Conservation (phyloP, 2,888 invertebrate genomes). For the Elegia similella region DNA sequence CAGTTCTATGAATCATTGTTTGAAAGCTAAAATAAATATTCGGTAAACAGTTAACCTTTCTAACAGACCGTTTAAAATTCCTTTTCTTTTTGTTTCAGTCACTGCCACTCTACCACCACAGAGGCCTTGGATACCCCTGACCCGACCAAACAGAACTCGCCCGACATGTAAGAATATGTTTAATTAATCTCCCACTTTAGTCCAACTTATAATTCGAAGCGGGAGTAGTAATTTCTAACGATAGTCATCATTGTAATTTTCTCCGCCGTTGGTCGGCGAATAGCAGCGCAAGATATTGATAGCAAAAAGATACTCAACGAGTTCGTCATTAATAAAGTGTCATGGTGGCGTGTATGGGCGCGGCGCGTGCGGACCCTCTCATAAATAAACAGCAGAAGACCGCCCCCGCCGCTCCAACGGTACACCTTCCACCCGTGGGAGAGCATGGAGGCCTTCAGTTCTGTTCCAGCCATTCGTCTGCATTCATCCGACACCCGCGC, state of each 20-base stretch:
- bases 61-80: constrained; percentile 19
- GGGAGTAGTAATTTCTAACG: constrained; percentile 11
- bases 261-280: constrained; percentile 30
- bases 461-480: not conserved
- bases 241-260: constrained; percentile 8
- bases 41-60: not conserved
- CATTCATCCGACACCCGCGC: constrained; percentile 16
- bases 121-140: constrained; percentile 96
- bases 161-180: constrained; percentile 91
- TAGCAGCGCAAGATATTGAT: constrained; percentile 39
- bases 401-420: constrained; percentile 57
- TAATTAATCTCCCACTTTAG: constrained; percentile 20
- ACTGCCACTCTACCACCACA: constrained; percentile 94
- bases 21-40: constrained; percentile 1
- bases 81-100: constrained; percentile 85
- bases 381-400: constrained; percentile 62
- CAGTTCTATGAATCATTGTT: not conserved
- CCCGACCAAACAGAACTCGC: constrained; percentile 92
- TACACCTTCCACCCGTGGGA: constrained; percentile 49
- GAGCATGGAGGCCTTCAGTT: constrained; percentile 35
- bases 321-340: constrained; percentile 66
- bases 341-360: constrained; percentile 62
- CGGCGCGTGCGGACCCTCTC: constrained; percentile 53
- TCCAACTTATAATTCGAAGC: constrained; percentile 15
- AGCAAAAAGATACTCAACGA: constrained; percentile 53